Conservation (phyloP, 2,797 vertebrate species). For the Sylvilagus floridanus region DNA sequence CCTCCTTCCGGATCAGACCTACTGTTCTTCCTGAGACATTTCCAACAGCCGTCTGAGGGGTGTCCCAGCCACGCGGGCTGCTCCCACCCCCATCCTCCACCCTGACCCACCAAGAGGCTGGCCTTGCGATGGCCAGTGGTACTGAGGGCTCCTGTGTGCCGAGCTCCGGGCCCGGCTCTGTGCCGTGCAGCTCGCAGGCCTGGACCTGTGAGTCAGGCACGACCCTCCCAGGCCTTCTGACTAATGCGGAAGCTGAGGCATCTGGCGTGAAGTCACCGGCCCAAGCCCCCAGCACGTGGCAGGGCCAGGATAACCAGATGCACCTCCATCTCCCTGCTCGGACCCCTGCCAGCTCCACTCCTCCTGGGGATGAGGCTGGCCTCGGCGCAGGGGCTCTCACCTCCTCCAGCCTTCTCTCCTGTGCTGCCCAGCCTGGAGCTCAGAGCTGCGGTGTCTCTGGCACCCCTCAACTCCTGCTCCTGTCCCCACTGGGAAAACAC, state of each 20-base stretch:
- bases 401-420: neutral
- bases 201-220: neutral
- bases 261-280: neutral
- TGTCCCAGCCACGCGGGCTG: neutral
- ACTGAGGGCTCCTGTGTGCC: too few species aligned
- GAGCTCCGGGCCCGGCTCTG: too few species aligned
- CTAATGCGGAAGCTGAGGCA: neutral
- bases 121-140: neutral
- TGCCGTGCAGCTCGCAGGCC: neutral
- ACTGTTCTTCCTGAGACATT: neutral
- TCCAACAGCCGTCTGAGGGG: neutral
- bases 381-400: too few species aligned
- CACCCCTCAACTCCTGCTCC: too few species aligned
- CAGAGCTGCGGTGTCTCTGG: fast-evolving
- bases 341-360: too few species aligned
- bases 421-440: neutral
- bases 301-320: fast-evolving
- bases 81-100: too few species aligned
- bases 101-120: neutral
- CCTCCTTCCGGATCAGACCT: too few species aligned
- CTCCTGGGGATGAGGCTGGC: too few species aligned
- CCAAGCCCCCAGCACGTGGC: neutral
- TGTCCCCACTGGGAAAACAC: neutral
- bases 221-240: neutral
- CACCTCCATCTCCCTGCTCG: too few species aligned